Evolutionary conservation across 1,140 invertebrate genomes (phyloP).

Genomic region (Parasteatoda tepidariorum): DNA sequence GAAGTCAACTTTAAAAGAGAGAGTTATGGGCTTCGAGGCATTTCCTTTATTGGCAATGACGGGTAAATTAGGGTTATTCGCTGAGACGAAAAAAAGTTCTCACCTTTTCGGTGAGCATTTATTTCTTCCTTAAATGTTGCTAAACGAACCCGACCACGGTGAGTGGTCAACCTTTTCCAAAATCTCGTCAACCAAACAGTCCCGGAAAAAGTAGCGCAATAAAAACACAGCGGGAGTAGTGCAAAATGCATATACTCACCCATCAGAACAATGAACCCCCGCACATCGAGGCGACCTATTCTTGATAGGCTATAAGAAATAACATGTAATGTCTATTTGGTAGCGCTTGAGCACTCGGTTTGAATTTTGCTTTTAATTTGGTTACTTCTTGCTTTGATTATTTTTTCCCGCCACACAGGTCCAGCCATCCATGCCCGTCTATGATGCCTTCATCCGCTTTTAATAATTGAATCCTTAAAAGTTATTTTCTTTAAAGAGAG

Average conservation of each 20-base stretch:
- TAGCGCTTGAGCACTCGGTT: not conserved
- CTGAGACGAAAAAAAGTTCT: too few species aligned
- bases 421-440: not conserved
- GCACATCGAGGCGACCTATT: not conserved
- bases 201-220: not conserved
- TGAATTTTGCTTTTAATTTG: not conserved
- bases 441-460: not conserved
- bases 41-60: too few species aligned
- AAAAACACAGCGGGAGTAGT: not conserved
- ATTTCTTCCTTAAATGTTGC: too few species aligned
- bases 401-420: too few species aligned
- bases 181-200: not conserved
- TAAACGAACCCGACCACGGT: too few species aligned
- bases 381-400: not conserved
- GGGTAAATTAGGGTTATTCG: too few species aligned
- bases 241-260: not conserved
- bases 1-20: too few species aligned
- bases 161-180: too few species aligned
- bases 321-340: too few species aligned
- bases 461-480: conserved; percentile 4
- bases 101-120: too few species aligned
- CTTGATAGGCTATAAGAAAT: not conserved
- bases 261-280: not conserved
- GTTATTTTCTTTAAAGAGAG: not conserved
- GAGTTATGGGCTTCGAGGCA: too few species aligned